These are phyloP conservation scores for Burhinus oedicnemus DNA, from an alignment of 2,113 vertebrate genomes.

Conservation along the genomic window DNA sequence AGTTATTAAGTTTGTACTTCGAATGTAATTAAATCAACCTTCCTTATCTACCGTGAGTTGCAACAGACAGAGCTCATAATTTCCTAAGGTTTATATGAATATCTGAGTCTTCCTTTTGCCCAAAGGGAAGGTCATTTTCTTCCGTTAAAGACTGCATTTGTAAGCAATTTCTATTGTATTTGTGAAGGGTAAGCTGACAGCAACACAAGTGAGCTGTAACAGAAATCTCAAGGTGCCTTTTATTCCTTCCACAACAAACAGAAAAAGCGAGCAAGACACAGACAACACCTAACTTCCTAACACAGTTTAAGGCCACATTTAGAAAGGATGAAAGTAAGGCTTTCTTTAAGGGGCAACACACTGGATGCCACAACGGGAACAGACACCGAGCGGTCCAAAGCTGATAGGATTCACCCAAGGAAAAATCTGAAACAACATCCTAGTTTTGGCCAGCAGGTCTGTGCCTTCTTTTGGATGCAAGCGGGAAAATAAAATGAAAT, in stretches of 20 bases:
- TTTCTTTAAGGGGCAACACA: slow-evolving; percentile 58
- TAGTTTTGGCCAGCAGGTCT: not conserved
- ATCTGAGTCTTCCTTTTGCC: slow-evolving; percentile 30
- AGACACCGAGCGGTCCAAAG: not conserved
- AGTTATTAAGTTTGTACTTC: not conserved
- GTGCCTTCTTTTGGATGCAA: not conserved
- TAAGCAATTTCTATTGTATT: slow-evolving; percentile 50
- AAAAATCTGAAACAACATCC: slow-evolving; percentile 17
- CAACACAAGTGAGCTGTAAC: not conserved
- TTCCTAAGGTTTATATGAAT: not conserved
- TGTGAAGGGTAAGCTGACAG: slow-evolving; percentile 43
- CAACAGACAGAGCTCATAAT: slow-evolving; percentile 10
- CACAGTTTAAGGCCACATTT: slow-evolving; percentile 81
- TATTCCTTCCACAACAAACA: slow-evolving; percentile 29
- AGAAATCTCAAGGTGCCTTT: slow-evolving; percentile 63
- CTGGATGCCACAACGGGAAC: slow-evolving; percentile 49
- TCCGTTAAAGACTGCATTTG: slow-evolving; percentile 36
- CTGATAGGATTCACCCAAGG: not conserved
- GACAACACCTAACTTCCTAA: slow-evolving; percentile 56
- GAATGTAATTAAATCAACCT: not conserved
- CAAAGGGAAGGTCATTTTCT: slow-evolving; percentile 27
- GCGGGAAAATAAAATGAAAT: not conserved
- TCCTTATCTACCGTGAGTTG: not conserved
- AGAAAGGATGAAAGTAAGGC: slow-evolving; percentile 78
- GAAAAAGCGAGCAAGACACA: slow-evolving; percentile 54